Conservation (phyloP, 2,797 vertebrate genomes). For the Acanthopagrus latus region DNA sequence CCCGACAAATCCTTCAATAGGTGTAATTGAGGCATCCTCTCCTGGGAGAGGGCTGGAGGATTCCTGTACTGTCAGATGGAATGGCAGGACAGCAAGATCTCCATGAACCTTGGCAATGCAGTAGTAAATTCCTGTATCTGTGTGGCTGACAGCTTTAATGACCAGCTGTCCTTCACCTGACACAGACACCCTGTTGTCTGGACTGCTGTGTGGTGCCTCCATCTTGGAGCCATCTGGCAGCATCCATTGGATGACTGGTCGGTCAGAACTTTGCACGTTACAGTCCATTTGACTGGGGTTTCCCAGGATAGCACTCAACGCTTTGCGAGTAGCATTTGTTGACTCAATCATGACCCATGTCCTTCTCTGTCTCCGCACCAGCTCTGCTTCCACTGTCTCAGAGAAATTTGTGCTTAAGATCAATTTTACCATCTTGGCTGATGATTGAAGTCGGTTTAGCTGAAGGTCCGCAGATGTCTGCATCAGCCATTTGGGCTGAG, state of each 20-base stretch:
- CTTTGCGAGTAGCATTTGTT: slow-evolving; percentile 69
- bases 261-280: slow-evolving; percentile 87
- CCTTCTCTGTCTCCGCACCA: slow-evolving; percentile 66
- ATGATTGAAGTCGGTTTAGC: slow-evolving; percentile 89
- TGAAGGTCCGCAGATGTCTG: slow-evolving; percentile 88
- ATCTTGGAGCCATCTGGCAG: slow-evolving; percentile 88
- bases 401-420: slow-evolving; percentile 80
- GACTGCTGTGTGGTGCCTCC: slow-evolving; percentile 77
- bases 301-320: slow-evolving; percentile 81
- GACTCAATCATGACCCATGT: slow-evolving; percentile 91
- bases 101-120: slow-evolving; percentile 86
- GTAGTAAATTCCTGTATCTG: slow-evolving; percentile 89
- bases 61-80: slow-evolving; percentile 87
- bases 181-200: slow-evolving; percentile 83
- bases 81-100: slow-evolving; percentile 80
- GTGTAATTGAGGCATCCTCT: slow-evolving; percentile 53
- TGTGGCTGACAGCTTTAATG: slow-evolving; percentile 79
- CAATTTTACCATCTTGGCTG: slow-evolving; percentile 85
- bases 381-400: slow-evolving; percentile 76
- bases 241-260: slow-evolving; percentile 84
- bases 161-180: slow-evolving; percentile 83
- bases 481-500: slow-evolving; percentile 90
- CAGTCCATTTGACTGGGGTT: slow-evolving; percentile 84
- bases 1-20: slow-evolving; percentile 81
- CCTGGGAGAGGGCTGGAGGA: slow-evolving; percentile 76